Evolutionary conservation across 2,888 invertebrate species (phyloP), one percentile per base, ranked within the genome.

Genomic region (Lagria hirta): DNA sequence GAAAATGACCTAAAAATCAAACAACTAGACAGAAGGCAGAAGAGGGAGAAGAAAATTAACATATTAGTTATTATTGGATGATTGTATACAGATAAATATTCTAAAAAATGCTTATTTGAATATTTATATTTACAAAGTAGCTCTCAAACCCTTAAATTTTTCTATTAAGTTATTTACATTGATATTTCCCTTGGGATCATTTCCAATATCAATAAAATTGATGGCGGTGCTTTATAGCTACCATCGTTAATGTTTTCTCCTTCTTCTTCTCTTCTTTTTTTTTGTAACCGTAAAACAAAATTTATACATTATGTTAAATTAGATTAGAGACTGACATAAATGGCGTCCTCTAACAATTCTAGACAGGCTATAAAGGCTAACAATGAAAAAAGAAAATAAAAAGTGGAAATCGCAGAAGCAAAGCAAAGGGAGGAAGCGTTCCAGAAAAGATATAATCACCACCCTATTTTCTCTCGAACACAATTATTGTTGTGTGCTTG

Each of bases 191-290:
- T 12, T 17, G 6, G 10, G 24, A 21, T 16, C 34, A 24, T 34
- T 16, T 22, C 14, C 33, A 2, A 12, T 33, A 22, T 34, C 34
- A 34, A 34, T 34, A 34, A 34, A 34, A 12, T 34, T 24, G 24
- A 23, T 34, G 10, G 34, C 34, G 34, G 23, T 23, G 34, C 7
- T 34, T 34, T 34, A 34, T 23, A 24, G 16, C 34, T 10, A 16
- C 34, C 13, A 12, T 32, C 21, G 18, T 30, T 30, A 16, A 7
- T 30, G 12, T 18, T n/a, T n/a, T n/a, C n/a, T n/a, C n/a, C n/a
- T n/a, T n/a, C n/a, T n/a, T n/a, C n/a, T n/a, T n/a, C n/a, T n/a
- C n/a, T n/a, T n/a, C n/a, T n/a, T n/a, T n/a, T n/a, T n/a, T n/a
- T n/a, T n/a, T n/a, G n/a, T n/a, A n/a, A n/a, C n/a, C n/a, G n/a